Evolutionary conservation across 2,113 vertebrate species (phyloP), one percentile per base, ranked within the genome.

Genomic region (Scalopus aquaticus): DNA sequence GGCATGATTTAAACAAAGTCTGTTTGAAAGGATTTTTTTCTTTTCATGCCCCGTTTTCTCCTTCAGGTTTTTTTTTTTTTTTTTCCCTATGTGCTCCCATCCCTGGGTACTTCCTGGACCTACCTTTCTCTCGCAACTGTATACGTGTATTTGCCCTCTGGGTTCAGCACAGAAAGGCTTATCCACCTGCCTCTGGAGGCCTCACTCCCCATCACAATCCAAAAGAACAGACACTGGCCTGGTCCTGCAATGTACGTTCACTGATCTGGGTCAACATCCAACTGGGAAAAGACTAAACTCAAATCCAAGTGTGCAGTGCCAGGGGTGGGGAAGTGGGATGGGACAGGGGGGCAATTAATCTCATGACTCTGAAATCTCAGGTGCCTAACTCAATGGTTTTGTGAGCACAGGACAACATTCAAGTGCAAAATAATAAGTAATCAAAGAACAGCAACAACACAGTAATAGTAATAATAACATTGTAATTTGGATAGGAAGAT

Each of bases 201-300:
- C 37, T 62, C 17, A 0, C 1, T 62, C 1, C 15, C 10, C 16
- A 2, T 12, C 20, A 44, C 6, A n/a, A n/a, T n/a, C n/a, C n/a
- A n/a, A n/a, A n/a, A n/a, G 22, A 73, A 30, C 17, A 6, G 22
- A 15, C 26, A 6, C 11, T 26, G 39, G 4, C 2, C 69, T 12
- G 22, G 26, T 9, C 13, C 56, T 56, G 10, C 26, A 42, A 6
- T 22, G 22, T 9, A 0, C 20, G 16, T 30, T 69, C 20, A 1
- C 22, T 30, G 44, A n/a, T 62, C 60, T 89, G 64, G 35, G 62
- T 9, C 35, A 2, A 65, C n/a, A 62, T 6, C 3, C 2, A 2
- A 19, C 15, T 15, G 80, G 49, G 69, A 83, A 26, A 60, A 1
- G 44, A 62, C 20, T 32, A 39, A 78, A 30, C 3, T 67, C 46